phyloP scores from a whole-genome alignment of 2,888 invertebrate species.

The Mellilla xanthometata region DNA sequence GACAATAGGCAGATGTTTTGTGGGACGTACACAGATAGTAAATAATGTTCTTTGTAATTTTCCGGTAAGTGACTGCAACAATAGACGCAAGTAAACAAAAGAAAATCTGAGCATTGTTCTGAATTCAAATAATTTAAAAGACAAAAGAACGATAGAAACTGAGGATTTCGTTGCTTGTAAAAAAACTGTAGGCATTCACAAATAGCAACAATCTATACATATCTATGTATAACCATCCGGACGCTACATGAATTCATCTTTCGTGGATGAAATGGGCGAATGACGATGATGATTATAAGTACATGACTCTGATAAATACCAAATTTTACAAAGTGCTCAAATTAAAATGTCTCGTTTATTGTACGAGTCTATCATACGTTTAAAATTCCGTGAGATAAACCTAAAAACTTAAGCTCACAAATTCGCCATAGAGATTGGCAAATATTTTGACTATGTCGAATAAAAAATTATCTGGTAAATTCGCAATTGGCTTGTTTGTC shows the following conservation, averaged over 20 bases:
- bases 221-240: too few relatives aligned
- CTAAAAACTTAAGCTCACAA: too few relatives aligned
- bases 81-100: slow-evolving; percentile 65
- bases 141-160: slow-evolving; percentile 47
- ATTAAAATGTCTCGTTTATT: too few relatives aligned
- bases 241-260: too few relatives aligned
- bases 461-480: slow-evolving; percentile 37
- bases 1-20: slow-evolving; percentile 39
- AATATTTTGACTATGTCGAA: slow-evolving; percentile 24
- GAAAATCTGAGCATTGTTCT: slow-evolving; percentile 59
- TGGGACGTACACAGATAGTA: slow-evolving; percentile 37
- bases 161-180: slow-evolving; percentile 22
- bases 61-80: slow-evolving; percentile 69
- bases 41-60: slow-evolving; percentile 65
- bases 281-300: too few relatives aligned
- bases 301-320: too few relatives aligned
- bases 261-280: too few relatives aligned
- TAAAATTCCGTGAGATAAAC: too few relatives aligned
- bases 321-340: too few relatives aligned
- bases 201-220: too few relatives aligned
- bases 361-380: too few relatives aligned
- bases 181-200: too few relatives aligned
- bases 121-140: slow-evolving; percentile 52
- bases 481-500: slow-evolving; percentile 45
- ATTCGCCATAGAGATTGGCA: slow-evolving; percentile 8